phyloP scores from a whole-genome alignment of 2,797 vertebrate species.

The Pipistrellus pygmaeus region DNA sequence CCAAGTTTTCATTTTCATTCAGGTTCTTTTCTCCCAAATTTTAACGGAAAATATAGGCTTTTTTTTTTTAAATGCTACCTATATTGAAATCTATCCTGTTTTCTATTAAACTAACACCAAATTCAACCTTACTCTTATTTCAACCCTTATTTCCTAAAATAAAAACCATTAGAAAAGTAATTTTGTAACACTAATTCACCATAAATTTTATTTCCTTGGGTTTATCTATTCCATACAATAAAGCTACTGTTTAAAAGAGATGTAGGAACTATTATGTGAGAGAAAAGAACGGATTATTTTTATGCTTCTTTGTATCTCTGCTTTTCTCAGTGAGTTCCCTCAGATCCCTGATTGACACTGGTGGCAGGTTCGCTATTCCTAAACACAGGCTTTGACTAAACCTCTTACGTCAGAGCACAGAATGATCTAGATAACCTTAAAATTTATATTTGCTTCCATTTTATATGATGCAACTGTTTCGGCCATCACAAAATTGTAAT shows the following conservation, averaged over 20 bases:
- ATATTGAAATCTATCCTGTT: conserved; percentile 1
- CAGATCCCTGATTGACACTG: not conserved
- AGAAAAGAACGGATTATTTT: not conserved
- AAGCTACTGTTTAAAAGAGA: not conserved
- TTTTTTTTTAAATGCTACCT: not conserved
- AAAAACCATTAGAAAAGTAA: not conserved
- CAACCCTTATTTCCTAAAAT: conserved; percentile 48
- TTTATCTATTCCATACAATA: conserved; percentile 26
- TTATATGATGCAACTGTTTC: conserved; percentile 14
- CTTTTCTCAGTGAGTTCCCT: conserved; percentile 15
- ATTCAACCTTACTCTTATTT: not conserved
- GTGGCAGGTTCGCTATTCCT: not conserved
- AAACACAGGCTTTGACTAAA: conserved; percentile 10
- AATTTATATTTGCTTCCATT: not conserved
- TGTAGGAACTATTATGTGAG: not conserved
- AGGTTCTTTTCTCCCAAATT: conserved; percentile 15
- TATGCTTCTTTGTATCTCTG: not conserved
- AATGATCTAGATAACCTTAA: not conserved
- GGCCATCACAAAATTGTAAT: conserved; percentile 19
- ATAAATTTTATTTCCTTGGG: conserved; percentile 35
- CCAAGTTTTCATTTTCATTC: not conserved
- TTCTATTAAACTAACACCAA: conserved; percentile 31
- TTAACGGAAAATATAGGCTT: conserved; percentile 35
- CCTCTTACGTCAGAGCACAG: not conserved
- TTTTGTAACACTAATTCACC: conserved; percentile 17